Evolutionary conservation across 2,797 vertebrate species (phyloP).

Genomic region (Rallus crepitans): DNA sequence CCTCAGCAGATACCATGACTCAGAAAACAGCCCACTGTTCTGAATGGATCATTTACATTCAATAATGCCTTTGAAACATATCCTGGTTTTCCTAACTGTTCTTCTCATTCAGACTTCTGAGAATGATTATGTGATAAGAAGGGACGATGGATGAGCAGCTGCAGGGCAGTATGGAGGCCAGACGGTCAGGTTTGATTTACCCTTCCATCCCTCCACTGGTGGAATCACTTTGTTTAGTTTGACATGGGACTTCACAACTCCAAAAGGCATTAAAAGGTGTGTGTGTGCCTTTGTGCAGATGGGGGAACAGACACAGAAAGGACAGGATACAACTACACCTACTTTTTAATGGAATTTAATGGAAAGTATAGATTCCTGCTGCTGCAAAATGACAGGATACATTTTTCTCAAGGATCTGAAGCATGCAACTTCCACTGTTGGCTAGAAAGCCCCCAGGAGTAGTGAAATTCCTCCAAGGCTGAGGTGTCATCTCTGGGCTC

Average conservation of each 20-base stretch:
- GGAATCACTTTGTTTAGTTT: not conserved
- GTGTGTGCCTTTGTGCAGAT: not conserved
- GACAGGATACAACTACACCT: not conserved
- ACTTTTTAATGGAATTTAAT: not conserved
- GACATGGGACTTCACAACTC: not conserved
- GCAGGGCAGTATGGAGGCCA: not conserved
- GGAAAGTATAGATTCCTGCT: not conserved
- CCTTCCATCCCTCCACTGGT: not conserved
- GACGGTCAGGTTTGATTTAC: not conserved
- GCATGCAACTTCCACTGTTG: not conserved
- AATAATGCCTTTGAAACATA: not conserved
- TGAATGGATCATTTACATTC: not conserved
- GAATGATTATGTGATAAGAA: not conserved
- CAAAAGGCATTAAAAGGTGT: not conserved
- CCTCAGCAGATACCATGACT: not conserved
- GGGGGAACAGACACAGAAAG: not conserved
- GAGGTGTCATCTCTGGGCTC: not conserved
- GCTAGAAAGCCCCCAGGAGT: not conserved
- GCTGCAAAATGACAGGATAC: not conserved
- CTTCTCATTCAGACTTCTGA: not conserved
- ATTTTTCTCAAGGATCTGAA: not conserved
- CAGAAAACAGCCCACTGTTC: not conserved
- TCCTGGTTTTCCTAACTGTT: not conserved
- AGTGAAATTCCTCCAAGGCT: not conserved
- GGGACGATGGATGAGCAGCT: not conserved